phyloP scores from a whole-genome alignment of 1,140 invertebrate species.

The Pomacea maculata region DNA sequence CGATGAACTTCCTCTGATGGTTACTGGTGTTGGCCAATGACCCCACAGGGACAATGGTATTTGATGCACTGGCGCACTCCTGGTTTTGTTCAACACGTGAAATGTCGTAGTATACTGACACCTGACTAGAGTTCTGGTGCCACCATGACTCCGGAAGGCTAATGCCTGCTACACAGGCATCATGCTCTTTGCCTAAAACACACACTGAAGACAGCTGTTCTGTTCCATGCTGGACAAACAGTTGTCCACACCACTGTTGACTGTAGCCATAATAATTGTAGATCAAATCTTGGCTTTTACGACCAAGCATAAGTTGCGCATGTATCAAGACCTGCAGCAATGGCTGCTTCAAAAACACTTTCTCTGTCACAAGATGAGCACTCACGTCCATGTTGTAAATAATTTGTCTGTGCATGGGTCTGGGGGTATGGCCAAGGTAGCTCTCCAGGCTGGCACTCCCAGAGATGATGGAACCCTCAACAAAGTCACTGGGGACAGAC shows the following conservation, averaged over 20 bases:
- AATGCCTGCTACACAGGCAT: conserved; percentile 47
- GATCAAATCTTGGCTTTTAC: conserved; percentile 26
- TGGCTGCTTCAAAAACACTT: conserved; percentile 35
- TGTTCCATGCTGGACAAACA: conserved; percentile 39
- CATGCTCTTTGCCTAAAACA: conserved; percentile 39
- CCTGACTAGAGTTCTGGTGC: conserved; percentile 32
- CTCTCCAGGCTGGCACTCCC: conserved; percentile 16
- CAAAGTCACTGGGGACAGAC: conserved; percentile 33
- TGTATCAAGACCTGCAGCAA: conserved; percentile 49
- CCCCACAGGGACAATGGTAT: conserved; percentile 45
- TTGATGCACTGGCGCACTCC: conserved; percentile 51
- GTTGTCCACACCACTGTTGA: conserved; percentile 47
- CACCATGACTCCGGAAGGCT: conserved; percentile 43
- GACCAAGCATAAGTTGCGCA: conserved; percentile 30
- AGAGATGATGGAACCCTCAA: conserved; percentile 16
- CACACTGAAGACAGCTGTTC: conserved; percentile 48
- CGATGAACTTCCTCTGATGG: conserved; percentile 39
- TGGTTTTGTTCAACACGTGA: conserved; percentile 48
- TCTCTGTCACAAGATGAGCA: conserved; percentile 43
- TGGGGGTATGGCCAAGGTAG: conserved; percentile 3
- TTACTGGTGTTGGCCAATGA: conserved; percentile 30
- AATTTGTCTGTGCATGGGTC: conserved; percentile 38
- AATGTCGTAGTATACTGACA: conserved; percentile 47
- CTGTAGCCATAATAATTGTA: conserved; percentile 33
- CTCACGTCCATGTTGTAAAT: conserved; percentile 46